phyloP scores from a whole-genome alignment of 2,113 vertebrate genomes.

The Elgaria multicarinata region DNA sequence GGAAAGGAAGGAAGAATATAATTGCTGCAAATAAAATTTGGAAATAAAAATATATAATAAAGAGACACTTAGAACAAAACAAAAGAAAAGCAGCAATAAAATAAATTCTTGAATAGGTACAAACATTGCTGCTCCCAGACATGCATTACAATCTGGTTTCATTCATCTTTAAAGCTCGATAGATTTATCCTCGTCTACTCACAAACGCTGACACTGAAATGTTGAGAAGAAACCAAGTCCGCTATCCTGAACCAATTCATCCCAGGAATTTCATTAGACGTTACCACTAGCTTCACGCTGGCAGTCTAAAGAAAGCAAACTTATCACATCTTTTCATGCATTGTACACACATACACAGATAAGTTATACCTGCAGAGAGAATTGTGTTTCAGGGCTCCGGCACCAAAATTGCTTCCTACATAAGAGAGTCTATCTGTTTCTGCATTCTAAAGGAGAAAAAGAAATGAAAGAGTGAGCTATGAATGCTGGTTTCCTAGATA shows the following conservation, averaged over 20 bases:
- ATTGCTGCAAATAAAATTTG: not conserved
- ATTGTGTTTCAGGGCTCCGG: slow-evolving; percentile 79
- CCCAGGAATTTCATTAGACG: not conserved
- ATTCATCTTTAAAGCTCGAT: not conserved
- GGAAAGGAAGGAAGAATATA: not conserved
- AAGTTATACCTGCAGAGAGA: slow-evolving; percentile 87
- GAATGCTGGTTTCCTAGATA: not conserved
- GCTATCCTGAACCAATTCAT: not conserved
- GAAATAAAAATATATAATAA: not conserved
- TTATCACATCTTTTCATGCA: not conserved
- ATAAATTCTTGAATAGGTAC: not conserved
- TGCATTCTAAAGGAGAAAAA: slow-evolving; percentile 79
- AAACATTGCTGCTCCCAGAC: not conserved
- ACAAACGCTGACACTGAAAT: not conserved
- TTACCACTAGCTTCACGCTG: not conserved
- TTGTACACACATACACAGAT: not conserved
- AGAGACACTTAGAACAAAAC: not conserved
- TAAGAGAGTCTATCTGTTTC: slow-evolving; percentile 90
- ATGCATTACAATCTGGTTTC: not conserved
- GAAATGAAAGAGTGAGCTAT: not conserved
- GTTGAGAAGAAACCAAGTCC: not conserved
- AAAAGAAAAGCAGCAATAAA: not conserved
- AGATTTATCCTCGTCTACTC: not conserved
- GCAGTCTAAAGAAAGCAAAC: not conserved
- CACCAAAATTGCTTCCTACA: slow-evolving; percentile 88